Conservation (phyloP, 2,888 invertebrate genomes). For the Dorcus hopei region DNA sequence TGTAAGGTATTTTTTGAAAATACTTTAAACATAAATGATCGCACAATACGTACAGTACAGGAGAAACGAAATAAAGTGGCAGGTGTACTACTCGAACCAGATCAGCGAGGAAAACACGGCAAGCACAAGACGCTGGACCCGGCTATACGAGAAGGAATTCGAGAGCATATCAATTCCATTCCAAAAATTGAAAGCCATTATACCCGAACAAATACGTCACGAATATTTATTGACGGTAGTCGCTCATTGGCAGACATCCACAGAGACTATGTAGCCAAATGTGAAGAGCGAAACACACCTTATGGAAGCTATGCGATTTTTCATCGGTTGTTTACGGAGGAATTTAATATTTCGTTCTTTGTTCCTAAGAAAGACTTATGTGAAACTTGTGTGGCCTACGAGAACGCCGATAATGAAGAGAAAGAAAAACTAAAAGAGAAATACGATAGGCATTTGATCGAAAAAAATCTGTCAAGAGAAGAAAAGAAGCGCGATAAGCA, state of each 20-base stretch:
- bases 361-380: conserved; percentile 31
- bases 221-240: conserved; percentile 24
- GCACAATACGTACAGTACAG: background rate
- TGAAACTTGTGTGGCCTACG: conserved; percentile 28
- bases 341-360: conserved; percentile 31
- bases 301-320: conserved; percentile 21
- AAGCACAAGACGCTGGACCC: conserved; percentile 11
- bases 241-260: conserved; percentile 20
- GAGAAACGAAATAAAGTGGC: background rate
- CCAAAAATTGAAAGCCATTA: conserved; percentile 25
- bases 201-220: conserved; percentile 15
- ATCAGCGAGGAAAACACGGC: conserved; percentile 1
- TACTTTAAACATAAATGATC: background rate
- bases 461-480: conserved; percentile 24
- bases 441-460: conserved; percentile 17
- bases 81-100: background rate
- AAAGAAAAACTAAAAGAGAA: conserved; percentile 24
- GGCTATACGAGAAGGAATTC: conserved; percentile 6
- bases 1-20: background rate
- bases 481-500: conserved; percentile 32
- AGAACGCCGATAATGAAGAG: conserved; percentile 30
- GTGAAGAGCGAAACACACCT: conserved; percentile 9
- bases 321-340: conserved; percentile 18
- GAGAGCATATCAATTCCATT: conserved; percentile 12
- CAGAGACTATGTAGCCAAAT: conserved; percentile 19